Evolutionary conservation across 2,888 invertebrate genomes (phyloP), one percentile per base, ranked within the genome.

Genomic region (Drosophila longiperda): DNA sequence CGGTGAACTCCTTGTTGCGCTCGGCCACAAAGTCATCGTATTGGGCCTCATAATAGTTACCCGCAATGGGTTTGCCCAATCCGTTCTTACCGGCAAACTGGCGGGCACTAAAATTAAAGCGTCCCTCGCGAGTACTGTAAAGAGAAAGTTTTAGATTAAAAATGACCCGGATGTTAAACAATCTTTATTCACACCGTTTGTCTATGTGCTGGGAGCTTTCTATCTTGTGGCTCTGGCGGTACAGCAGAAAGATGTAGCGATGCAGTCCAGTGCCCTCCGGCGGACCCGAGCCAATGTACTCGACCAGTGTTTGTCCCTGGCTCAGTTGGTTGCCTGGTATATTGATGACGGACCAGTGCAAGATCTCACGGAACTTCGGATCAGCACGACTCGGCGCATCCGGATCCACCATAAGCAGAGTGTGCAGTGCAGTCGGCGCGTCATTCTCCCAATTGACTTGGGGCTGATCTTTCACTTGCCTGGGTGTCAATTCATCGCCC

Each of bases 291-390:
- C 98, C 98, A 33, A 97, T 92, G 93, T 98, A 99, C 23, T 95
- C 95, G 0, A 96, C 95, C 0, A 98, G 93, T 0, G 94, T 94
- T 73, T 97, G 96, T 11, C 98, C 98, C 11, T 94, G 93, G 0
- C 91, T 87, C 1, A 98, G 90, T 75, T 96, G 94, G 75, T 90
- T 92, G 11, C 96, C 97, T 15, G 96, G 96, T 83, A 99, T 96
- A 91, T 98, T 98, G n/a, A 95, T 96, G 0, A 98, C 96, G 9
- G 98, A 93, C 98, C 98, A 98, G 93, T 98, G 98, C 90, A 96
- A 96, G 96, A 97, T 97, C 93, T 98, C 98, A 48, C 98, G 95
- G 91, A 94, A 96, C 77, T 94, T 96, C 0, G 98, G 98, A 12
- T 96, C 95, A 32, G 94, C 91, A 52, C 98, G 95, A 77, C 96